A percentile compares a stretch with the other conserved stretches of the same genome.
Evolutionary conservation across 2,888 invertebrate genomes (phyloP).

Genomic region (Scrobipalpa atriplicella): DNA sequence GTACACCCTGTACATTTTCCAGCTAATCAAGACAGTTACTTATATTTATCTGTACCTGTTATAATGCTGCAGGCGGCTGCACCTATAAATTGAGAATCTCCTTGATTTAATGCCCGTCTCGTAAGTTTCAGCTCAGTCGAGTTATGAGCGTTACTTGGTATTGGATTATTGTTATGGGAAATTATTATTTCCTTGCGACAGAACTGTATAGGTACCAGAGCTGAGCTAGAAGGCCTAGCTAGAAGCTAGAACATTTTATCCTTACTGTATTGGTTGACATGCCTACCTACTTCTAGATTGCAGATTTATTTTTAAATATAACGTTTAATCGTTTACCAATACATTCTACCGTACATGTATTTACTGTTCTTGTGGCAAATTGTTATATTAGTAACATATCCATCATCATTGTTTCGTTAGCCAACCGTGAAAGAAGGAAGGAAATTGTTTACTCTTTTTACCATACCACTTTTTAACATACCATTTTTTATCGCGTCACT

Average conservation of each 20-base stretch:
- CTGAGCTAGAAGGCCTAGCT: too few relatives aligned
- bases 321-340: too few relatives aligned
- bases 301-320: too few relatives aligned
- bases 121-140: conserved; percentile 6
- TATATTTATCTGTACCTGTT: conserved; percentile 9
- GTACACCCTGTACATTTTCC: background rate
- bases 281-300: too few relatives aligned
- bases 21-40: conserved; percentile 13
- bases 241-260: too few relatives aligned
- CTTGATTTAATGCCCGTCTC: background rate
- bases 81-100: conserved; percentile 16
- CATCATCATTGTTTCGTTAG: too few relatives aligned
- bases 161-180: conserved; percentile 10
- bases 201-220: background rate
- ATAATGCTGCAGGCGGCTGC: background rate
- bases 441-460: background rate
- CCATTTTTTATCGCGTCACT: background rate
- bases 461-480: background rate
- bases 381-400: too few relatives aligned
- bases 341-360: too few relatives aligned
- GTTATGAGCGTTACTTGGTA: background rate
- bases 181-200: background rate
- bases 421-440: conserved; percentile 1
- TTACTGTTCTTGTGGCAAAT: too few relatives aligned
- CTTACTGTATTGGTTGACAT: too few relatives aligned